phyloP scores from a whole-genome alignment of 2,888 invertebrate genomes.

The Acholoe squamosa region DNA sequence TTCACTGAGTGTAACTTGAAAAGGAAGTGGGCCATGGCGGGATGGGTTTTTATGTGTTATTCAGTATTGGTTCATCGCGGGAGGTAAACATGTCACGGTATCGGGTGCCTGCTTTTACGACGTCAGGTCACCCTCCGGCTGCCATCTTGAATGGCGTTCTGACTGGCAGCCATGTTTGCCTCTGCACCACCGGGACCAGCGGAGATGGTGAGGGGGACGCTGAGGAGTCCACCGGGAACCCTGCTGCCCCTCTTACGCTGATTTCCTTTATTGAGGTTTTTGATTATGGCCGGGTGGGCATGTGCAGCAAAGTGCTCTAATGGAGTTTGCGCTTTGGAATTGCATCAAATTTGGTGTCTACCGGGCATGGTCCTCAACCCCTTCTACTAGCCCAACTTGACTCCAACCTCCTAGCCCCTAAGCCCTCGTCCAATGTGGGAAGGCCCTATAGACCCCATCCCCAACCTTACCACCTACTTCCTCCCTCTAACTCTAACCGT shows the following conservation, averaged over 20 bases:
- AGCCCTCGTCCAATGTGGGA: background rate
- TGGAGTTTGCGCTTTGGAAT: constrained; percentile 32
- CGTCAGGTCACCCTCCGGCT: background rate
- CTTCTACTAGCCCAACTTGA: background rate
- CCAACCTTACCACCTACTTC: background rate
- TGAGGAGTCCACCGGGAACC: background rate
- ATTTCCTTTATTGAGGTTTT: constrained; percentile 37
- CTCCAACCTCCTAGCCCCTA: background rate
- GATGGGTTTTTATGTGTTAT: no score
- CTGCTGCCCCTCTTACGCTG: constrained; percentile 1
- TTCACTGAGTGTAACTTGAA: no score
- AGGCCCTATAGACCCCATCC: background rate
- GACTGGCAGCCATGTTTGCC: background rate
- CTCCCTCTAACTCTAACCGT: background rate
- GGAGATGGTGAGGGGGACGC: background rate
- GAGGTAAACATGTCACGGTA: no score
- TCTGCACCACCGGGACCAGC: background rate
- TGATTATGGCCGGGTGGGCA: constrained; percentile 7
- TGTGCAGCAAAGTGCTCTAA: constrained; percentile 23
- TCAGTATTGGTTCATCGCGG: no score
- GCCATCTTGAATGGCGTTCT: background rate
- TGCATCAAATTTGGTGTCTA: constrained; percentile 26
- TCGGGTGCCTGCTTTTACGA: background rate
- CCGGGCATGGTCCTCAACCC: background rate
- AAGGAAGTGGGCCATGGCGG: no score